Percentiles rank a stretch among this genome's conserved stretches.
phyloP scores from a whole-genome alignment of 2,888 invertebrate species.

The Eupithecia centaureata region DNA sequence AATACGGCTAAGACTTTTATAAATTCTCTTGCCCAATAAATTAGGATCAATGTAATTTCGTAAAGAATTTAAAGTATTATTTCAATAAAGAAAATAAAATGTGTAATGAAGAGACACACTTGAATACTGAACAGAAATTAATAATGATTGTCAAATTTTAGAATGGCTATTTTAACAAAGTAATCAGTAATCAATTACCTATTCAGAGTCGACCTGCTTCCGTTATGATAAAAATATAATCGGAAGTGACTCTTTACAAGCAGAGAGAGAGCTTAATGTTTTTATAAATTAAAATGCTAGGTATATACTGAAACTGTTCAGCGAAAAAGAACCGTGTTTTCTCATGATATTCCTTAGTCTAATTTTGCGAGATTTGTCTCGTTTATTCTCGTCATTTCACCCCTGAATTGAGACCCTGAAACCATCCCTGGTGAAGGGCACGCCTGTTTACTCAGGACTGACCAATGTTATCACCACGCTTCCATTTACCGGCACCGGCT shows the following conservation, averaged over 20 bases:
- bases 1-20: not conserved
- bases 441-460: slow-evolving; percentile 68
- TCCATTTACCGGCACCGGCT: slow-evolving; percentile 64
- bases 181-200: not conserved
- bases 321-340: not conserved
- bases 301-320: not conserved
- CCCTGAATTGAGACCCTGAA: slow-evolving; percentile 14
- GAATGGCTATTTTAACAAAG: not conserved
- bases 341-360: not conserved
- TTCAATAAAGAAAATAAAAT: not conserved
- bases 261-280: not conserved
- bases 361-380: not conserved
- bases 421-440: slow-evolving; percentile 57
- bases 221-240: not conserved
- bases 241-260: not conserved
- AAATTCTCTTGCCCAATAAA: not conserved
- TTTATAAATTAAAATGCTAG: not conserved
- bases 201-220: not conserved
- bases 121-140: not conserved
- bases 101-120: not conserved
- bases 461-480: slow-evolving; percentile 37
- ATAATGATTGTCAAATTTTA: not conserved
- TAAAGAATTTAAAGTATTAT: not conserved
- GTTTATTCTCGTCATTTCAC: not conserved
- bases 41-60: not conserved